phyloP scores from a whole-genome alignment of 1,140 invertebrate genomes.

The Calephelis nemesis region DNA sequence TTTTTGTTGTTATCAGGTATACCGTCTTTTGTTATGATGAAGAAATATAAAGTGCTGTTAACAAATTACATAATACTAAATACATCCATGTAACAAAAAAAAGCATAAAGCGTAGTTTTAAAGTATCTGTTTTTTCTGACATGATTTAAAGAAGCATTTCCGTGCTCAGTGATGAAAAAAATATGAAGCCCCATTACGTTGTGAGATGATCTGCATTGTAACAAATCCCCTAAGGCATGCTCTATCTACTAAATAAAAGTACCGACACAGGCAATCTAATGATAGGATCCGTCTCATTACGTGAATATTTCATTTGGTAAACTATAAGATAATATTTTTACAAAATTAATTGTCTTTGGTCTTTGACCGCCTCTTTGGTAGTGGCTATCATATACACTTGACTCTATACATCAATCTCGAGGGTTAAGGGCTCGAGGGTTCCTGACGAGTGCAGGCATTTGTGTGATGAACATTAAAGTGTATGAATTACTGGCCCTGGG shows the following conservation, averaged over 20 bases:
- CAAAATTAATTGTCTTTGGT: too few species aligned
- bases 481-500: too few species aligned
- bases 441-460: too few species aligned
- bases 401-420: too few species aligned
- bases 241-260: constrained; percentile 13
- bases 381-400: too few species aligned
- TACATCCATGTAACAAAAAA: not conserved
- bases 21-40: not conserved
- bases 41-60: not conserved
- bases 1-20: too few species aligned
- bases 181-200: constrained; percentile 11
- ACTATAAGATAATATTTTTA: too few species aligned
- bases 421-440: too few species aligned
- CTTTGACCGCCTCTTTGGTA: too few species aligned
- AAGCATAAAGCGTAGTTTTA: not conserved
- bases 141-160: constrained; percentile 1
- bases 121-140: not conserved
- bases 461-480: too few species aligned
- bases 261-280: constrained; percentile 16
- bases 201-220: constrained; percentile 14
- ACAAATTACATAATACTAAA: too few species aligned
- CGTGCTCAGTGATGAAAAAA: constrained; percentile 1
- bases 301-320: not conserved
- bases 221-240: constrained; percentile 14
- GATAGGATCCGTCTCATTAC: not conserved